A percentile compares a stretch with the other conserved stretches of the same genome.
Conservation (phyloP, 2,113 vertebrate species). For the Shinisaurus crocodilurus region DNA sequence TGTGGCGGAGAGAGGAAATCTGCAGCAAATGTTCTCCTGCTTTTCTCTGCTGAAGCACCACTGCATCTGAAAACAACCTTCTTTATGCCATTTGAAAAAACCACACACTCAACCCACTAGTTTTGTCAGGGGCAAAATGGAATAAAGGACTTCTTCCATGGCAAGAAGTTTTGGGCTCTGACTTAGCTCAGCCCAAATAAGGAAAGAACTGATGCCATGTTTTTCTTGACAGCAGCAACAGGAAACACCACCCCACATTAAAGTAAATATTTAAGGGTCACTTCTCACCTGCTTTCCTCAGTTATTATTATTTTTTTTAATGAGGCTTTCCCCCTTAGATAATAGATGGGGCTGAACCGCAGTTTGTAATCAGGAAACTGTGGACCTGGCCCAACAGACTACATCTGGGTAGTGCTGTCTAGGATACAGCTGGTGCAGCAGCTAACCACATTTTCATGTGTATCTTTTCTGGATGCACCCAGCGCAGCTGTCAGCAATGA, state of each 20-base stretch:
- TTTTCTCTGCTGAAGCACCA: not conserved
- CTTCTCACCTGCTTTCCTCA: not conserved
- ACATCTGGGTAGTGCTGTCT: not conserved
- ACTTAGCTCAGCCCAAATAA: not conserved
- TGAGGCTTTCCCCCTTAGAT: not conserved
- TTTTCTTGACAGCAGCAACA: not conserved
- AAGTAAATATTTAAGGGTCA: not conserved
- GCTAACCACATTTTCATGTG: conserved; percentile 18
- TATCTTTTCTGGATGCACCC: conserved; percentile 16
- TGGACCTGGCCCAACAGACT: not conserved
- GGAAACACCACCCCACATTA: not conserved
- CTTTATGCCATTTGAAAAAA: not conserved
- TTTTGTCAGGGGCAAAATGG: not conserved
- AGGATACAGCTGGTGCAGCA: conserved; percentile 16
- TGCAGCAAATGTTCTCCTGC: not conserved
- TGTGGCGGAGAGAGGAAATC: not conserved
- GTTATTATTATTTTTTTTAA: not conserved
- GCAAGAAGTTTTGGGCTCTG: not conserved
- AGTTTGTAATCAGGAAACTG: not conserved
- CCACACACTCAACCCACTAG: not conserved
- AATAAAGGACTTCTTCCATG: fast-evolving
- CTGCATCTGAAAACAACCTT: not conserved
- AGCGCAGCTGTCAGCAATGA: conserved; percentile 7
- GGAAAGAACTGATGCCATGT: not conserved
- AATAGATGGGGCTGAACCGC: not conserved